These are phyloP conservation scores for Crotalus tigris DNA, from an alignment of 2,113 vertebrate genomes.

Conservation along the genomic window DNA sequence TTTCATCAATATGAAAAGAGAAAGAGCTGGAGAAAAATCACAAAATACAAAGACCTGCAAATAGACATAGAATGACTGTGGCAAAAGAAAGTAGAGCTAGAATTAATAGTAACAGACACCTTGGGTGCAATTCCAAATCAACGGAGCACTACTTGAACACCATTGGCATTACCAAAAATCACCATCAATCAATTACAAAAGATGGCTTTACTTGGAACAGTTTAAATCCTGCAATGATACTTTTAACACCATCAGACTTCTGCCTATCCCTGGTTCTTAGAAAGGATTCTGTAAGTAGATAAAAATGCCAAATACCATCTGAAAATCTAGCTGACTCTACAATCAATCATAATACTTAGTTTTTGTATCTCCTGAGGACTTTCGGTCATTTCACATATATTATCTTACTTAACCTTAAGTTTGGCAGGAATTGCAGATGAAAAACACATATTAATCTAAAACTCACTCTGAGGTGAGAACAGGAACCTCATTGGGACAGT, in stretches of 20 bases:
- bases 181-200: background rate
- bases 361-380: background rate
- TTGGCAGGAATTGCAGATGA: background rate
- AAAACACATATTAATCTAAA: background rate
- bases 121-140: background rate
- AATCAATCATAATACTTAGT: background rate
- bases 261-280: background rate
- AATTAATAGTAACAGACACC: background rate
- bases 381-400: background rate
- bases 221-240: background rate
- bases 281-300: background rate
- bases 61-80: background rate
- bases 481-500: background rate
- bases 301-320: no score
- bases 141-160: background rate
- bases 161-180: background rate
- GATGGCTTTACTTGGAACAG: background rate
- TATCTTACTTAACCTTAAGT: background rate
- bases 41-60: background rate
- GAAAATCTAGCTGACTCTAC: no score
- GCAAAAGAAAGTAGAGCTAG: background rate
- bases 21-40: background rate
- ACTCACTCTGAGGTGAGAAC: background rate
- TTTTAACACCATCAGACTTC: background rate
- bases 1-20: background rate